These are phyloP conservation scores for Oriolus oriolus DNA, from an alignment of 2,113 vertebrate species.

Conservation along the genomic window DNA sequence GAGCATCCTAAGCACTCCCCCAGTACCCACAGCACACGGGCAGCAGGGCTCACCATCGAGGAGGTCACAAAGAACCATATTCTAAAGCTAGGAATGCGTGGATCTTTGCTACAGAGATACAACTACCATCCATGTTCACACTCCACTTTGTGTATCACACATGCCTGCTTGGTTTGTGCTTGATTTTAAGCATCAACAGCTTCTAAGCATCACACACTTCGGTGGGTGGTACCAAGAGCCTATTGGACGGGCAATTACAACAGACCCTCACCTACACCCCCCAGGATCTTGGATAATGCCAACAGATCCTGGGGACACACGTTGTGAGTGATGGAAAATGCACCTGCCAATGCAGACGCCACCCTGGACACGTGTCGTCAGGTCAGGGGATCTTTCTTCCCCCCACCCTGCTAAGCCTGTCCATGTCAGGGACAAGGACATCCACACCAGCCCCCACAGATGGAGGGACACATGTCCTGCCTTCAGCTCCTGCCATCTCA, in stretches of 20 bases:
- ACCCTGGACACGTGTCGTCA: accelerated
- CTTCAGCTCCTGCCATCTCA: background rate
- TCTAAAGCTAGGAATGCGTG: background rate
- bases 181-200: background rate
- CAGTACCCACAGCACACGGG: background rate
- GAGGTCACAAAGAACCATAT: background rate
- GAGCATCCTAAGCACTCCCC: background rate
- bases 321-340: accelerated
- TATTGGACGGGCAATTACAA: background rate
- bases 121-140: background rate
- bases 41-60: background rate
- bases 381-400: background rate
- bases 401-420: background rate
- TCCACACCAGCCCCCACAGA: background rate
- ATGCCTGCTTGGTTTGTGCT: background rate
- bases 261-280: background rate
- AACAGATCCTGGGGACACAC: background rate
- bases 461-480: background rate
- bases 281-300: background rate
- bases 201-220: background rate
- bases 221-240: background rate
- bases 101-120: too few species aligned
- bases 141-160: background rate
- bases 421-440: background rate
- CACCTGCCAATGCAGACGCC: accelerated